Evolutionary conservation across 2,888 invertebrate genomes (phyloP), one percentile per base, ranked within the genome.

Genomic region (Thalpophila matura): DNA sequence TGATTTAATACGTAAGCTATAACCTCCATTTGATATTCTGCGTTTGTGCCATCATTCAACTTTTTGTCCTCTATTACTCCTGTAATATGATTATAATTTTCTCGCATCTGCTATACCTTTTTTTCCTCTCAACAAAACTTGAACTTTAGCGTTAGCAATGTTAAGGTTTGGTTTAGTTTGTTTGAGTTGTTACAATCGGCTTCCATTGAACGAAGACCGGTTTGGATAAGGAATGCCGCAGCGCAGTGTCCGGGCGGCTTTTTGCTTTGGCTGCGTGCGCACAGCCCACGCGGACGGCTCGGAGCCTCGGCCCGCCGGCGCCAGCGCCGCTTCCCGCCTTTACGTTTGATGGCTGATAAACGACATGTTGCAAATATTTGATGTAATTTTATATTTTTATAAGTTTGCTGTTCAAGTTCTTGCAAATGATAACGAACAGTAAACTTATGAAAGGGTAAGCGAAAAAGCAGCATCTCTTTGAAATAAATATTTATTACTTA

Each of bases 131-230:
- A 40, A 69, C 62, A 64, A 56, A 81, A 73, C 72, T 77, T 81
- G 63, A 77, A 61, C 82, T 80, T 74, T 74, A 73, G 74, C 71
- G 45, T 40, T 62, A 50, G 58, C 20, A 22, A 49, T 51, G 51
- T 69, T 83, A 88, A 78, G 82, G 86, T 85, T 79, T 81, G 67
- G 53, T 89, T 85, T 89, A 62, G 82, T 76, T 81, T 77, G 84
- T 35, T 26, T 33, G 60, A 51, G 58, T 72, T 74, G 69, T 68
- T 71, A 71, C 73, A 79, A 82, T 91, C 91, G 93, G 91, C 89
- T 85, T 88, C 89, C 90, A 94, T 93, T 94, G 92, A 93, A 89
- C 74, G 63, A 62, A 80, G 89, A 94, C 94, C 93, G 94, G 94
- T 94, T 93, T 82, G 82, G 85, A 78, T 82, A 82, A 84, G 93